These are phyloP conservation scores for Drosophila recens DNA, from an alignment of 2,888 invertebrate species.

Conservation along the genomic window DNA sequence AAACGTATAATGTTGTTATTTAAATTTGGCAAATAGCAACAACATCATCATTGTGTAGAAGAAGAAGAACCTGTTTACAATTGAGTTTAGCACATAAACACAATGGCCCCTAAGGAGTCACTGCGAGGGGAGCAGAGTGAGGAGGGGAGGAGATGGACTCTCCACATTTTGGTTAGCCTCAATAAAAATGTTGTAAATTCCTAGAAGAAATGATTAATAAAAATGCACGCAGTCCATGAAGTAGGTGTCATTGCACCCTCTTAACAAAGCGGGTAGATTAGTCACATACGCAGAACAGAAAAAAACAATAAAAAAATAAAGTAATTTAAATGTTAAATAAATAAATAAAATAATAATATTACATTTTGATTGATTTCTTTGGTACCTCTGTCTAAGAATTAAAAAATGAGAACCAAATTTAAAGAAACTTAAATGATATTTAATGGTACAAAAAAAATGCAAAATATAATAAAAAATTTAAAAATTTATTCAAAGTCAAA, in stretches of 20 bases:
- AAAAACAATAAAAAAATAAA: neutral
- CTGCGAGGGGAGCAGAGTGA: neutral
- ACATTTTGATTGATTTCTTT: too few relatives aligned
- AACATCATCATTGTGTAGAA: conserved; percentile 1
- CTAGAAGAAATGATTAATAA: conserved; percentile 81
- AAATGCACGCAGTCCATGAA: conserved; percentile 47
- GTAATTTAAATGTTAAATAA: neutral
- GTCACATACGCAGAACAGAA: too few relatives aligned
- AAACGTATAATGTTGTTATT: conserved; percentile 68
- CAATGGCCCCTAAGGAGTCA: conserved; percentile 32
- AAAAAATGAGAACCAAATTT: too few relatives aligned
- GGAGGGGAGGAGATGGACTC: conserved; percentile 1
- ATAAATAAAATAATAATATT: too few relatives aligned
- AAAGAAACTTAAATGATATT: too few relatives aligned
- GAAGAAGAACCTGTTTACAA: conserved; percentile 69
- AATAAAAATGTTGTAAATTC: conserved; percentile 80
- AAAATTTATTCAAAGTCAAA: too few relatives aligned
- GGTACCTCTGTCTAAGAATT: too few relatives aligned
- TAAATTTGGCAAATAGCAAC: conserved; percentile 76
- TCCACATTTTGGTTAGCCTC: conserved; percentile 73
- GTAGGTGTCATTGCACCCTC: conserved; percentile 45
- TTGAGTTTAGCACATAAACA: conserved; percentile 75
- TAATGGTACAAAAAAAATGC: too few relatives aligned
- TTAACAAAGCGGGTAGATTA: conserved; percentile 8
- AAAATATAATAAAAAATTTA: too few relatives aligned